Evolutionary conservation across 1,140 invertebrate genomes (phyloP).

Genomic region (Stegodyphus mimosarum): DNA sequence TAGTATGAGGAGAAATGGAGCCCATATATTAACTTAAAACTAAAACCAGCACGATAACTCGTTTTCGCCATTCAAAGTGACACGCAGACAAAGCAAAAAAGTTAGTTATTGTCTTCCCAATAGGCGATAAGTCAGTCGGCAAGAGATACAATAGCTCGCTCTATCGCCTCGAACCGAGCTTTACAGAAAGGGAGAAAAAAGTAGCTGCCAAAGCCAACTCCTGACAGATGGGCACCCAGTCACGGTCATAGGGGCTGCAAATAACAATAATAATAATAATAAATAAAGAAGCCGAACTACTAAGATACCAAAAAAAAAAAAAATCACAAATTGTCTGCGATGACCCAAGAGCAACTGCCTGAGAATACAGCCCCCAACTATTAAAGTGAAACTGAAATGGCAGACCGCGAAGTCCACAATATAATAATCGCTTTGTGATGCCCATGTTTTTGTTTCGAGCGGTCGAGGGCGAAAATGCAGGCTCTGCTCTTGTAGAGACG

Average conservation of each 20-base stretch:
- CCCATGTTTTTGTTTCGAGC: conserved; percentile 36
- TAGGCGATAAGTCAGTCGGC: conserved; percentile 15
- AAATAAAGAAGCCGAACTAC: conserved; percentile 26
- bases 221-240: conserved; percentile 47
- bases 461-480: background rate
- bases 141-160: background rate
- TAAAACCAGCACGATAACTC: background rate
- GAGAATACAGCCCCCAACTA: conserved; percentile 19
- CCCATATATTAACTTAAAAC: no score
- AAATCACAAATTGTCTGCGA: background rate
- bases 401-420: conserved; percentile 26
- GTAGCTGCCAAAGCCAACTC: background rate
- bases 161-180: conserved; percentile 1
- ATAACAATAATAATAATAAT: conserved; percentile 52
- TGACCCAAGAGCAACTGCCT: conserved; percentile 21
- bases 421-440: conserved; percentile 55
- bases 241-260: conserved; percentile 3
- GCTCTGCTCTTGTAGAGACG: background rate
- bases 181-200: conserved; percentile 10
- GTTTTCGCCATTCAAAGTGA: background rate
- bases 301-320: background rate
- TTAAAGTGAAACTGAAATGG: conserved; percentile 50
- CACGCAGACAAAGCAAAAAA: background rate
- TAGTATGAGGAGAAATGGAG: no score
- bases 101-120: conserved; percentile 4